Base-by-base conservation (phyloP, 2,113 vertebrate genomes). In the Raja brachyura region DNA sequence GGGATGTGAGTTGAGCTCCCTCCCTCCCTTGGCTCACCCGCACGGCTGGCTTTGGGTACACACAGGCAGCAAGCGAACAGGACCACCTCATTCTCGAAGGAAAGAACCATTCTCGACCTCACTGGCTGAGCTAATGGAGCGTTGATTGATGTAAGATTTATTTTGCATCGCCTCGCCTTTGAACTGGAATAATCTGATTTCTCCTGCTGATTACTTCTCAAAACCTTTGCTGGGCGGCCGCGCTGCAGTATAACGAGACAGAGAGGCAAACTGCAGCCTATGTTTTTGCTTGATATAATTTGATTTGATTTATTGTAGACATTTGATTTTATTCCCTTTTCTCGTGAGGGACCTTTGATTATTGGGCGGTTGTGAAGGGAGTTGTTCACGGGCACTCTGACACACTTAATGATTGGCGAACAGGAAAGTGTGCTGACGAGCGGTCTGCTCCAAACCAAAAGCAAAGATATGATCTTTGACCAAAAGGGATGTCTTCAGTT, bases 401-500 rank as follows among this genome's bases (percentile, higher is more conserved):
- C 13, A 13, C 81, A 25, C 25, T 85, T 59, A 5, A 61, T 61
- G 54, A 85, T 59, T 61, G 54, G 54, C 56, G 28, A 61, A 85
- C 81, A 85, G 59, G 83, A 88, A 88, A 33, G 75, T 33, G 79
- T 28, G 59, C 28, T 66, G 63, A 66, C 83, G 63, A 14, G n/a
- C 28, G 31, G 83, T 39, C 28, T 2, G 59, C 31, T 31, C 83
- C 59, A 88, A n/a, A 88, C 61, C 83, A 88, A 48, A 48, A 48
- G 39, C 39, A 48, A 48, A 48, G 39, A 48, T 48, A 48, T 48
- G 39, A 48, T 48, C 39, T 48, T 48, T 48, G 39, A 88, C 61
- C 83, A 88, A 88, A 61, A 66, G 83, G 13, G 28, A 18, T 88
- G 59, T 61, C 39, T 88, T 88, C 61, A 61, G 83, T 88, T 88